Percentiles rank a stretch among this genome's conserved stretches.
Evolutionary conservation across 35 echinoderm and acorn worm genomes (phyloP).

Genomic region (Lytechinus variegatus): DNA sequence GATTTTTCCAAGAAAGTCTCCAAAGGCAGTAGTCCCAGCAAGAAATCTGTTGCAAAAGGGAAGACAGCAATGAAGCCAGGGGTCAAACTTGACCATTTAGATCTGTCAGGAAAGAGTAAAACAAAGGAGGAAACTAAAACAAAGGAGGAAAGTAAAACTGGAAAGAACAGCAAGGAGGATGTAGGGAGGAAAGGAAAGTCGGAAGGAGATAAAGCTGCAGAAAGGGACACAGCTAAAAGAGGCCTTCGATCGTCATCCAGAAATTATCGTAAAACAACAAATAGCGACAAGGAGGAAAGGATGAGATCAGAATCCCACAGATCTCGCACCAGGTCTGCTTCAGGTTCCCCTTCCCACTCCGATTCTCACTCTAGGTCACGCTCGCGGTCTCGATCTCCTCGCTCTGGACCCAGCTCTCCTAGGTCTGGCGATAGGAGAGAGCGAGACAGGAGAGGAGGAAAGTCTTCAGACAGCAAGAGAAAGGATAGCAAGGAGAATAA

Average conservation of each 20-base stretch:
- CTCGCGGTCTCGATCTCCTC: slow-evolving; percentile 36
- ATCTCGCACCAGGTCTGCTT: neutral
- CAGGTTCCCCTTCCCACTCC: neutral
- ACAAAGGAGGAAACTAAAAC: neutral
- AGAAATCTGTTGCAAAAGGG: slow-evolving; percentile 19
- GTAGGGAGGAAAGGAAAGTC: slow-evolving; percentile 38
- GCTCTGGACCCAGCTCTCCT: slow-evolving; percentile 74
- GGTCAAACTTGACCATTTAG: slow-evolving; percentile 25
- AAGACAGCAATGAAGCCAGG: neutral
- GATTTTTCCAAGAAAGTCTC: neutral
- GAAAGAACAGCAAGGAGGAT: slow-evolving; percentile 27
- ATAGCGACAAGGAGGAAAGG: slow-evolving; percentile 59
- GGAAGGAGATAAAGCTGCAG: slow-evolving; percentile 10
- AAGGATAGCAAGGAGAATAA: slow-evolving; percentile 56
- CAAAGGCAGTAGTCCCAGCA: neutral
- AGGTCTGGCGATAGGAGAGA: slow-evolving; percentile 41
- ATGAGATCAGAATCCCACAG: neutral
- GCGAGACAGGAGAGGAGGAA: slow-evolving; percentile 34
- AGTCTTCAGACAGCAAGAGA: slow-evolving; percentile 47
- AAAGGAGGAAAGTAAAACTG: neutral
- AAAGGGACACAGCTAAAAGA: slow-evolving; percentile 51
- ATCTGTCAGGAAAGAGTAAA: slow-evolving; percentile 21
- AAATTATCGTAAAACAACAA: slow-evolving; percentile 27
- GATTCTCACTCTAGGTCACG: slow-evolving; percentile 62
- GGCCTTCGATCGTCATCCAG: slow-evolving; percentile 33